Base-by-base conservation (phyloP, 2,888 invertebrate species). In the Arge pagana region DNA sequence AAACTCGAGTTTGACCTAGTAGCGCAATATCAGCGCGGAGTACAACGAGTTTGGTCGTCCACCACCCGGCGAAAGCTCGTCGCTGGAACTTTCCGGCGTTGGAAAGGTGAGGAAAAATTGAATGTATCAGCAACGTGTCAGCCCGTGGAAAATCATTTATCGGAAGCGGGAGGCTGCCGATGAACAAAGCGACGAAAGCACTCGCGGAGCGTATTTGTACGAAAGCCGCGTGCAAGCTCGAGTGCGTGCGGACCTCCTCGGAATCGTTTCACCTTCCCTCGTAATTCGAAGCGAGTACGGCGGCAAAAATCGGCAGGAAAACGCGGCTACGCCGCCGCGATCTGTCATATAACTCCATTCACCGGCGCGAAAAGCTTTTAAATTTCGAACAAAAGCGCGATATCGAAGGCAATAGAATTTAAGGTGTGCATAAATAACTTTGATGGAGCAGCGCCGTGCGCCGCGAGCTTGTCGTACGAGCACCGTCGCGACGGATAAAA, bases 291-390 rank as follows among this genome's bases (percentile, higher is more conserved):
- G n/a, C n/a, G n/a, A n/a, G n/a, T n/a, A n/a, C n/a, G n/a, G n/a
- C n/a, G n/a, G n/a, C n/a, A n/a, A n/a, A n/a, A n/a, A n/a, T n/a
- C n/a, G n/a, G n/a, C n/a, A n/a, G n/a, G n/a, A n/a, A n/a, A n/a
- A n/a, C n/a, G 35, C 35, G 42, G 36, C 39, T 30, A 23, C 37
- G 54, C 43, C 41, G 39, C 53, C 54, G 37, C 59, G 60, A 61
- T 63, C 64, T 61, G 61, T 65, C 65, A 65, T 65, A 63, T 63
- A 54, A 39, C 54, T 55, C 58, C 43, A 65, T 58, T 62, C 55
- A 58, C 36, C 57, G n/a, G 52, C 45, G 51, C 56, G 57, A 61
- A 63, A 57, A 56, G 57, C 57, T 58, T 62, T 61, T 59, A 59
- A 59, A 60, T 53, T 58, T 36, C 51, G 59, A 57, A 64, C 60